Evolutionary conservation across 2,797 vertebrate species (phyloP).

Genomic region (Molossus molossus): DNA sequence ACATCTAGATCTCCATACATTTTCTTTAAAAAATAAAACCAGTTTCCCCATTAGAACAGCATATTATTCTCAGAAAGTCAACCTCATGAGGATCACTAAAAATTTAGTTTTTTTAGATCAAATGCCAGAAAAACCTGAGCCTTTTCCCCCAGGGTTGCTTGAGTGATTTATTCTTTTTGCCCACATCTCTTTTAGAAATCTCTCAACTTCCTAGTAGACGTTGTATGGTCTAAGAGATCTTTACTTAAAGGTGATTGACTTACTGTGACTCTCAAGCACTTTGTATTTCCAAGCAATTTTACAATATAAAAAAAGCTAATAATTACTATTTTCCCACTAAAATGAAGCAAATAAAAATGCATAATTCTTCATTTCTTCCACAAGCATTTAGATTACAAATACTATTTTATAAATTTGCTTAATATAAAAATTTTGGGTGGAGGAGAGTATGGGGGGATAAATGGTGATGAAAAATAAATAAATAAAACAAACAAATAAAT

Average conservation of each 20-base stretch:
- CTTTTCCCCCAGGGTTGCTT: neutral
- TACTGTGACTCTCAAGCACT: slow-evolving; percentile 15
- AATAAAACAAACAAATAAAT: too few relatives aligned
- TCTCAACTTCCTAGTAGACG: slow-evolving; percentile 11
- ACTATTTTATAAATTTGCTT: slow-evolving; percentile 39
- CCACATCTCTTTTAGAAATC: slow-evolving; percentile 57
- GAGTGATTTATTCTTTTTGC: neutral
- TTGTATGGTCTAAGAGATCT: neutral
- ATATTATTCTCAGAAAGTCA: slow-evolving; percentile 27
- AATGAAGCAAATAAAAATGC: slow-evolving; percentile 28
- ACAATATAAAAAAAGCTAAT: slow-evolving; percentile 2
- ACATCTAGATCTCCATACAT: slow-evolving; percentile 94
- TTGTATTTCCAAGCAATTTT: slow-evolving; percentile 58
- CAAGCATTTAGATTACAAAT: slow-evolving; percentile 26
- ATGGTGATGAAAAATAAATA: neutral
- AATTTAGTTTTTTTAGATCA: neutral
- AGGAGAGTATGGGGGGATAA: neutral
- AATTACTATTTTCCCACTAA: slow-evolving; percentile 57
- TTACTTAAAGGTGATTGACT: slow-evolving; percentile 46
- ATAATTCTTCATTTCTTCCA: slow-evolving; percentile 41
- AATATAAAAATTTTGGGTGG: neutral
- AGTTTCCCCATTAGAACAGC: slow-evolving; percentile 60
- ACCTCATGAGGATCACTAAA: slow-evolving; percentile 30
- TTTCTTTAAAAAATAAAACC: slow-evolving; percentile 88
- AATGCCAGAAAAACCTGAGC: slow-evolving; percentile 48